Evolutionary conservation across 2,888 invertebrate species (phyloP), one percentile per base, ranked within the genome.

Genomic region (Plutella xylostella): DNA sequence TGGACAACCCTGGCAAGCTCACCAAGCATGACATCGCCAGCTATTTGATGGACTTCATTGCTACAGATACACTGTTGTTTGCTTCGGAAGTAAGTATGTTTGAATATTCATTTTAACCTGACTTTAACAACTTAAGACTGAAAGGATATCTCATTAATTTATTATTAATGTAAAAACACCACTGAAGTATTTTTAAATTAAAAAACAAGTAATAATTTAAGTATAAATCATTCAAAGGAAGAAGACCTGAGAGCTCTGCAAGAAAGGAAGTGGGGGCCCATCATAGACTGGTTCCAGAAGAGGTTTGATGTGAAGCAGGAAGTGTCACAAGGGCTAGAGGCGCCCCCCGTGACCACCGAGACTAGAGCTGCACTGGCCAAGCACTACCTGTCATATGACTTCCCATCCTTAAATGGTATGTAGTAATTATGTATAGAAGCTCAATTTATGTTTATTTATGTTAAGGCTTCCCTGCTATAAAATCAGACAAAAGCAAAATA

Each of bases 1-100:
- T 96, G 49, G 99, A 99, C 68, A 98, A 98, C 85, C 98, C 98
- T 5, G 91, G 92, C 55, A 89, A 90, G 55, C 83, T 91, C 49
- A 90, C 88, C 3, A 89, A 90, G 65, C 85, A 88, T 55, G 92
- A 93, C 62, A 88, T 96, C 60, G 89, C 91, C 1, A 88, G 88
- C 61, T 90, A 92, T 61, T 86, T 97, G 51, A 68, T 95, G 1
- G 93, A 93, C 56, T 95, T 89, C 67, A 75, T 94, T 38, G 87
- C 91, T 51, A 92, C 93, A 2, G 96, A 96, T 63, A 94, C 96
- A 20, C 74, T 95, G 43, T 79, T 95, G 3, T 95, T 89, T 70
- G 89, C 92, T 60, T 88, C 90, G 17, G 86, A 87, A 68, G 92
- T 91, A 78, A 85, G 87, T 74, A 33, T n/a, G n/a, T n/a, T n/a